Base-by-base conservation (phyloP, 1,140 invertebrate genomes). In the Conus ventricosus region DNA sequence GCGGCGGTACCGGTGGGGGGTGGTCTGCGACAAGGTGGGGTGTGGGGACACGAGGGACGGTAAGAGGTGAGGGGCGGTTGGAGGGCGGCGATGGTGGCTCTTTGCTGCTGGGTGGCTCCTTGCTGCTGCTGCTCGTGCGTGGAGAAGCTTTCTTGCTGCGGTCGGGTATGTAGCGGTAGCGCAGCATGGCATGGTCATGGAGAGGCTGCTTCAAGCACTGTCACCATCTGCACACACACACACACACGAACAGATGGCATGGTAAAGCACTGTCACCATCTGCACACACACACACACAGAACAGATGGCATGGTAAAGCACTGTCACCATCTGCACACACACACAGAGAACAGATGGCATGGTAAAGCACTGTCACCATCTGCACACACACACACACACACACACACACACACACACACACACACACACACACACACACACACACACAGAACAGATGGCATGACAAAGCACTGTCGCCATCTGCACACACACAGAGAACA, bases 151-250 rank as follows among this genome's bases (percentile, higher is more conserved):
- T 5, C 57, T 84, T 84, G 82, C 25, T 39, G 82, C 82, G 82
- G 82, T 84, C 82, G 10, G 82, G 82, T 4, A 84, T 67, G 57
- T 84, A 84, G 82, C 82, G 82, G 27, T 13, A 84, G 17, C 82
- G 82, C 82, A 84, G 57, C 82, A 84, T 84, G 54, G 57, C 57
- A 39, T 39, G 39, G 55, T 84, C 54, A 60, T 5, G 51, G 51
- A 55, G 15, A 27, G 57, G 15, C 57, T 8, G 57, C 8, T 0
- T 20, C 8, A 17, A 27, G 15, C 78, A 51, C 27, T 11, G 78
- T 51, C 78, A 81, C 81, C n/a, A 7, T n/a, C 25, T 78, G 76
- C 17, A 23, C 17, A 83, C 81, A 27, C 8, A 25, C 27, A 39
- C n/a, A n/a, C n/a, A n/a, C n/a, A n/a, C n/a, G 51, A 51, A 20